A percentile compares a stretch with the other conserved stretches of the same genome.
phyloP scores from a whole-genome alignment of 2,113 vertebrate genomes.

The Baryphthengus martii region DNA sequence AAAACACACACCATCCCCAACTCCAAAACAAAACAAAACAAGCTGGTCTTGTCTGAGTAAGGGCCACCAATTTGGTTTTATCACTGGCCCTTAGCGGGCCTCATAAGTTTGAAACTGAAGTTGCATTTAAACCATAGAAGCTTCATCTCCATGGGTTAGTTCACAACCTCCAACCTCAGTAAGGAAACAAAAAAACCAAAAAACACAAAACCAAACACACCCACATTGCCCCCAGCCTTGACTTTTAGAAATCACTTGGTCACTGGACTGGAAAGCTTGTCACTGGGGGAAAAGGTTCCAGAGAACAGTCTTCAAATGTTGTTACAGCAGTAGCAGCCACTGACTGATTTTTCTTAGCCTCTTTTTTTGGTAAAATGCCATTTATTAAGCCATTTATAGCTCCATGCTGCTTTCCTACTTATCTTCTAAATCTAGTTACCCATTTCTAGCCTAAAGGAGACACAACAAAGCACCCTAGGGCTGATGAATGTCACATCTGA shows the following conservation, averaged over 20 bases:
- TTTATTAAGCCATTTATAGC: background rate
- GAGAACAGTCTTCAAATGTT: background rate
- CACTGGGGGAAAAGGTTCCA: background rate
- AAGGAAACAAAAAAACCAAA: background rate
- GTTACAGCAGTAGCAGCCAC: background rate
- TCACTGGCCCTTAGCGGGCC: background rate
- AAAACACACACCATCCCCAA: background rate
- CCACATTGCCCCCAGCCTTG: accelerated
- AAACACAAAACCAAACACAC: background rate
- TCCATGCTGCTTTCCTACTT: background rate
- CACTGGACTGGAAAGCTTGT: background rate
- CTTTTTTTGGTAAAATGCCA: background rate
- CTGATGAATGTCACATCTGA: background rate
- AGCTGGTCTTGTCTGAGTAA: background rate
- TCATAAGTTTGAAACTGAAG: background rate
- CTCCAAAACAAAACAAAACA: background rate
- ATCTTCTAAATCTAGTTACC: background rate
- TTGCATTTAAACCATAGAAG: background rate
- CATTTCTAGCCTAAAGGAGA: background rate
- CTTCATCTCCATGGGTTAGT: background rate
- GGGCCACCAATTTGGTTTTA: background rate
- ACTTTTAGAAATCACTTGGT: background rate
- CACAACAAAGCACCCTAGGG: background rate
- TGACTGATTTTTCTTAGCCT: background rate
- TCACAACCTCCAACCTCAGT: background rate